Base-by-base conservation (phyloP, 35 echinoderm and acorn worm genomes). In the Hemicentrotus pulcherrimus region DNA sequence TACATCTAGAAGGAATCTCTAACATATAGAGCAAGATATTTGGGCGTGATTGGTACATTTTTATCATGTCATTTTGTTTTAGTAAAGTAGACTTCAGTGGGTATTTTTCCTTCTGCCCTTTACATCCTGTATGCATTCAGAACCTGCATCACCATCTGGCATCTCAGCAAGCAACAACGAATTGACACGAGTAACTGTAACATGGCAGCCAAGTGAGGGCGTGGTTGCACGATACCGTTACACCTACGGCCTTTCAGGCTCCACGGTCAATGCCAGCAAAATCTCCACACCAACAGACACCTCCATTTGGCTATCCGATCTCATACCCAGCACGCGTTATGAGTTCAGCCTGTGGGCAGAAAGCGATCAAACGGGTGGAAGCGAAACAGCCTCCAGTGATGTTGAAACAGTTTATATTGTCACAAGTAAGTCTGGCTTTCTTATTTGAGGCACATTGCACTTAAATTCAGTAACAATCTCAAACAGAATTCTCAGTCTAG, bases 161-260 rank as follows among this genome's bases (percentile, higher is more conserved):
- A 24, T 93, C 91, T 52, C n/a, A 1, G 14, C 2, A 22, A 50
- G 46, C 16, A 93, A 31, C 46, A 58, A 19, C 6, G 30, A 32
- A 18, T 47, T 93, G 46, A 50, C 91, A 4, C 10, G 15, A 7
- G 46, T 58, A 2, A 93, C 32, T 12, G 46, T 93, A 31, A 15
- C 46, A 32, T 93, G 91, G 91, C 32, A 32, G 32, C 88, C 88
- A 90, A 90, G 88, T 0, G 91, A 93, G 91, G 46, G 91, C 28
- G 91, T 31, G 47, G 91, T 90, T 9, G 31, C 32, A 15, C 14
- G 32, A 18, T 90, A 90, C 88, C 12, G 14, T 5, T 90, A 90
- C 88, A 45, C 32, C 46, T 90, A 90, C 31, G 32, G 32, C 88
- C 24, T 78, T 22, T 8, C 65, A 4, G 65, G 65, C 19, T 78